These are phyloP conservation scores for Gallinago jamesoni DNA, from an alignment of 2,113 vertebrate genomes.

Conservation along the genomic window DNA sequence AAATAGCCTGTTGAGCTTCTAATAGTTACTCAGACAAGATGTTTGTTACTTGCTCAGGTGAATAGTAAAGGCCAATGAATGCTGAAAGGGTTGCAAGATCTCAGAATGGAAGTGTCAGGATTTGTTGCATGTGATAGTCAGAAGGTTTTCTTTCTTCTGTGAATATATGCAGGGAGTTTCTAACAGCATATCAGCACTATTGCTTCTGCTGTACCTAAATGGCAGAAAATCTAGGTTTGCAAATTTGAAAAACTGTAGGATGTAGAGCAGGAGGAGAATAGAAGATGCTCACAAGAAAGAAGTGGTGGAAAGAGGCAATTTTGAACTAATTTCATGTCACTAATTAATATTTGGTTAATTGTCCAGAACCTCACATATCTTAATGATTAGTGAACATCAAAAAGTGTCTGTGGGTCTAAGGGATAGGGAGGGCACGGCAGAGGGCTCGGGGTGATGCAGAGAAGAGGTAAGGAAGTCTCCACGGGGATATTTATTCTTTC, in stretches of 20 bases:
- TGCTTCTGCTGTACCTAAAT: background rate
- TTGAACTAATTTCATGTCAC: background rate
- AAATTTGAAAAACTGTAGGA: background rate
- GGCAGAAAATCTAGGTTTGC: background rate
- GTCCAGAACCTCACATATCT: fast-evolving
- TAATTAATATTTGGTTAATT: background rate
- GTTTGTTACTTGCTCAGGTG: background rate
- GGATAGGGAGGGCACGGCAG: background rate
- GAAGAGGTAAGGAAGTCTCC: background rate
- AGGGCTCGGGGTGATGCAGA: background rate
- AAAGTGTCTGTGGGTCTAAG: background rate
- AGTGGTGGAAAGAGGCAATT: background rate
- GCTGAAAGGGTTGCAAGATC: background rate
- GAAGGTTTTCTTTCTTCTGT: background rate
- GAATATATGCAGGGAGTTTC: background rate
- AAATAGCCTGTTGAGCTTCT: background rate
- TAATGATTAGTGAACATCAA: background rate
- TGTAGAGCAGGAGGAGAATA: background rate
- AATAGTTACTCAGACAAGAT: background rate
- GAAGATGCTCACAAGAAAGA: background rate
- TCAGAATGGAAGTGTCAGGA: background rate
- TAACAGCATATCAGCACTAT: background rate
- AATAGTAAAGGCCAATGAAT: background rate
- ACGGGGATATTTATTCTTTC: background rate
- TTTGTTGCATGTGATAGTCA: background rate